These are phyloP conservation scores for Orgyia antiqua DNA, from an alignment of 2,888 invertebrate species.

Conservation along the genomic window DNA sequence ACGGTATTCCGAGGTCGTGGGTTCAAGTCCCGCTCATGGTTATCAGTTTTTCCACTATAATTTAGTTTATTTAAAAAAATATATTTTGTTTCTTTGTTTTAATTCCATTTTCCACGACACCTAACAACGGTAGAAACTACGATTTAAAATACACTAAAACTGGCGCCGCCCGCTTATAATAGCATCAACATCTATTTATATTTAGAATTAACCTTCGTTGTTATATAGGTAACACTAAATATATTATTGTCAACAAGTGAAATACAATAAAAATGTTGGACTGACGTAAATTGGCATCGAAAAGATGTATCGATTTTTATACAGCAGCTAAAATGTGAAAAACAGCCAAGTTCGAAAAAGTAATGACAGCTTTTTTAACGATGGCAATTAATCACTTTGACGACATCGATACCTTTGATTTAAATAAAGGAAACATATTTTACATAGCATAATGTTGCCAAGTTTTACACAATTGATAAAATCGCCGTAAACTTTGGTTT, in stretches of 20 bases:
- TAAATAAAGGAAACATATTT: constrained; percentile 16
- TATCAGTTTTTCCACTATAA: no score
- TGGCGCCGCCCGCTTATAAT: no score
- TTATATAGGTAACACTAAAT: no score
- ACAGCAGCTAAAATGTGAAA: constrained; percentile 16
- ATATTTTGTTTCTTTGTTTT: no score
- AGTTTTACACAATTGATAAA: constrained; percentile 8
- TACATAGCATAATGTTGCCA: constrained; percentile 15
- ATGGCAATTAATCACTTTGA: constrained; percentile 22
- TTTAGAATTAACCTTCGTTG: no score
- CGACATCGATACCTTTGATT: constrained; percentile 17
- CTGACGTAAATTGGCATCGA: constrained; percentile 19
- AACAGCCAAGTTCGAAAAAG: constrained; percentile 16
- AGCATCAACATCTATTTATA: no score
- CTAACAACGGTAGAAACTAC: no score
- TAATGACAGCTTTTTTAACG: constrained; percentile 23
- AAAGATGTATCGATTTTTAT: constrained; percentile 27
- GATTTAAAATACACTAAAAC: no score
- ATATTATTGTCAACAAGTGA: constrained; percentile 5
- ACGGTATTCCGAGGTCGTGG: no score
- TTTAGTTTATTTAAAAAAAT: no score
- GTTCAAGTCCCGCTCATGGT: no score
- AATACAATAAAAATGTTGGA: constrained; percentile 15
- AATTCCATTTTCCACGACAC: no score
- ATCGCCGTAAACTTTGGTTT: constrained; percentile 6